These are phyloP conservation scores for Gallirallus australis DNA, from an alignment of 2,797 vertebrate species.

Conservation along the genomic window DNA sequence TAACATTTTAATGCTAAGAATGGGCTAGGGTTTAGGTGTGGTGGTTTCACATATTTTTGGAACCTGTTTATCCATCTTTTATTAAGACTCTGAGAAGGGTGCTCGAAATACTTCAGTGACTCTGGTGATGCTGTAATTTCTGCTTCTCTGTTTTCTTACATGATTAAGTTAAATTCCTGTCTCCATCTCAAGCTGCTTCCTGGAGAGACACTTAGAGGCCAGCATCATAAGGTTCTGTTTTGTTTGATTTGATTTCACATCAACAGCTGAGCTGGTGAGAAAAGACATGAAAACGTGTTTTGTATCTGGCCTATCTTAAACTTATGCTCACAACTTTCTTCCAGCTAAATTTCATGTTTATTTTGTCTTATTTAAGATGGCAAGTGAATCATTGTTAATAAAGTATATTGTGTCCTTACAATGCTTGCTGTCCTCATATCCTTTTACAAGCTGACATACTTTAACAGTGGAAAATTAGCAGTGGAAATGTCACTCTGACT, in stretches of 20 bases:
- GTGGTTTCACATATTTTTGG: conserved; percentile 68
- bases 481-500: not conserved
- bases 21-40: conserved; percentile 58
- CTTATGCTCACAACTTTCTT: not conserved
- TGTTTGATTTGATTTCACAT: not conserved
- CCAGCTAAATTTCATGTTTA: not conserved
- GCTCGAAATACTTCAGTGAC: conserved; percentile 50
- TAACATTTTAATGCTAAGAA: conserved; percentile 57
- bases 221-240: not conserved
- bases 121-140: conserved; percentile 43
- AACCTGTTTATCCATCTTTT: conserved; percentile 69
- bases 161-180: conserved; percentile 22
- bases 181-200: conserved; percentile 27
- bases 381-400: not conserved
- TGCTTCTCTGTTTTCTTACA: conserved; percentile 53
- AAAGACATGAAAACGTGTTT: not conserved
- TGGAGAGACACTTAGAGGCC: not conserved
- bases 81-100: conserved; percentile 58
- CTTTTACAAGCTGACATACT: not conserved
- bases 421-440: not conserved
- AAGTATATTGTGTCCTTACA: not conserved
- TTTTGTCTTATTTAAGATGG: not conserved
- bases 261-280: not conserved
- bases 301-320: not conserved
- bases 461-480: not conserved